Conservation (phyloP, 2,888 invertebrate species). For the Matsumyia berberina region DNA sequence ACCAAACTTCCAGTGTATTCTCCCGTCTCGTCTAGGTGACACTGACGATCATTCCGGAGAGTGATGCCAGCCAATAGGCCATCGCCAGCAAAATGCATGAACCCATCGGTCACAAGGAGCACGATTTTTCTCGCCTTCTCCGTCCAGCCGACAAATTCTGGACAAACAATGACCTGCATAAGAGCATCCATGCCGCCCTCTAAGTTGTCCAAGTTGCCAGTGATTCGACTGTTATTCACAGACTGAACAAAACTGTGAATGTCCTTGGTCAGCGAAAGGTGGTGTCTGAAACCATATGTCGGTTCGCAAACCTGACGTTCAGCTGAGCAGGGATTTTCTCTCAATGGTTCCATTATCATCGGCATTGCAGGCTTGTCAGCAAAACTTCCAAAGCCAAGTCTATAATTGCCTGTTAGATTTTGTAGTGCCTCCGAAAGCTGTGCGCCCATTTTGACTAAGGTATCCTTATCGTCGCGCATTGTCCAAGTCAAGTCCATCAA, state of each 20-base stretch:
- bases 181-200: constrained; percentile 95
- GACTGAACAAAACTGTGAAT: constrained; percentile 85
- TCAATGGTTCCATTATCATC: constrained; percentile 85
- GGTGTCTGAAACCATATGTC: constrained; percentile 93
- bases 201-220: constrained; percentile 93
- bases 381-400: constrained; percentile 90
- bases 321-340: constrained; percentile 87
- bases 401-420: constrained; percentile 89
- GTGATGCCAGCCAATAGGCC: constrained; percentile 91
- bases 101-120: constrained; percentile 92
- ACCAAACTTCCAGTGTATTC: constrained; percentile 87
- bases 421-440: constrained; percentile 86
- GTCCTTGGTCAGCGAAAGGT: constrained; percentile 88
- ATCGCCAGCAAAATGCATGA: constrained; percentile 94
- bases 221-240: constrained; percentile 88
- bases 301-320: constrained; percentile 88
- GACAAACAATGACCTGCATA: constrained; percentile 91
- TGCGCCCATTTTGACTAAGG: constrained; percentile 88
- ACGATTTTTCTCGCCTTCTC: constrained; percentile 91
- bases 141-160: constrained; percentile 90
- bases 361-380: constrained; percentile 93
- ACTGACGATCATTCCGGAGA: constrained; percentile 88
- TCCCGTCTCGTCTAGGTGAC: constrained; percentile 87
- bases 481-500: constrained; percentile 96
- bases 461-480: constrained; percentile 94